A percentile compares a stretch with the other conserved stretches of the same genome.
phyloP scores from a whole-genome alignment of 2,797 vertebrate species.

The Heliangelus exortis region DNA sequence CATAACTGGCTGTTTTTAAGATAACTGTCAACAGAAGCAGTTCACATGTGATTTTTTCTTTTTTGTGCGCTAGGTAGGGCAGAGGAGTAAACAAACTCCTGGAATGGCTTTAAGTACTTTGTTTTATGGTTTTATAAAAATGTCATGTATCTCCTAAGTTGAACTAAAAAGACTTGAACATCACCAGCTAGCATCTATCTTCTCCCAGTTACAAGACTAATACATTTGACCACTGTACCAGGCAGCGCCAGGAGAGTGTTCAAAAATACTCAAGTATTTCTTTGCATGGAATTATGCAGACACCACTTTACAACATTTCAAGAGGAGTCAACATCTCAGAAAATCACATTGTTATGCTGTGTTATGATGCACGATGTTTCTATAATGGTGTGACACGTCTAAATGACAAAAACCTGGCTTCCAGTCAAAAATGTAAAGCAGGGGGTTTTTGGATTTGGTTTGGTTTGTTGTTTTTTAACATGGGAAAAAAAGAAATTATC shows the following conservation, averaged over 20 bases:
- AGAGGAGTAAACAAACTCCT: background rate
- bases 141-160: background rate
- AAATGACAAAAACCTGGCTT: conserved; percentile 73
- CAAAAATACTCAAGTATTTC: background rate
- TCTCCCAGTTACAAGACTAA: background rate
- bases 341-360: conserved; percentile 69
- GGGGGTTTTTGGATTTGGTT: background rate
- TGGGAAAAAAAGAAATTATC: conserved; percentile 26
- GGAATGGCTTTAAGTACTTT: background rate
- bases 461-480: background rate
- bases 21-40: background rate
- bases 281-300: background rate
- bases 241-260: background rate
- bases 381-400: conserved; percentile 59
- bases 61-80: background rate
- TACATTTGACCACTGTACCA: background rate
- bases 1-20: background rate
- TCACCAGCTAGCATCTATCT: background rate
- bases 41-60: background rate
- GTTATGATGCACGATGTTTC: conserved; percentile 73
- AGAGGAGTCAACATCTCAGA: conserved; percentile 56
- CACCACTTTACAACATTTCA: background rate
- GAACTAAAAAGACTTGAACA: background rate
- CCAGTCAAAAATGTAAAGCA: conserved; percentile 68
- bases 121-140: background rate